Base-by-base conservation (phyloP, 2,888 invertebrate species). In the Drosophila diplacantha region DNA sequence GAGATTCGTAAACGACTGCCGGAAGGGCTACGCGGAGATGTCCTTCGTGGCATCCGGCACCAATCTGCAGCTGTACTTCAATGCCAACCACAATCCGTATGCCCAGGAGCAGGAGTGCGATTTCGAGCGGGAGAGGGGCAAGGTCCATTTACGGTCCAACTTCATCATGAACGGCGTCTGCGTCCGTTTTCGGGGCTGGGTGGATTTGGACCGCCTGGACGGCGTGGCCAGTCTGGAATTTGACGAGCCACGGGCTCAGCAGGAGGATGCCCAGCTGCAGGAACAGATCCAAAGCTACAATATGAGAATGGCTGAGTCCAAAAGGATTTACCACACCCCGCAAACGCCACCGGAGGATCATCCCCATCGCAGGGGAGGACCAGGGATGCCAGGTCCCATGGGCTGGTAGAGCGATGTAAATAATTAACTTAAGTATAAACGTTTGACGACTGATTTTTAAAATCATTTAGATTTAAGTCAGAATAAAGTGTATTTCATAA, bases 81-180 rank as follows among this genome's bases (percentile, higher is more conserved):
- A 91, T 84, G 90, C 90, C 26, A 79, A 79, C 65, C 81, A 78
- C 55, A 81, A 85, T 69, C 92, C 91, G 7, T 92, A 92, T 74
- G 91, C 93, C 85, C 88, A 91, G 80, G 92, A 92, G 76, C 91
- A 94, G 61, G 95, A 95, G 75, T 95, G 96, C 81, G 97, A 97
- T 89, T 97, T 97, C 85, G 96, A 97, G 76, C 95, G 96, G 88
- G 97, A 97, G 88, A 94, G 92, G 55, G 96, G 96, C 85, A 97
- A 97, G 93, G 96, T 97, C 22, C 96, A 97, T 89, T 91, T 98
- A 72, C 93, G 95, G 77, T 95, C 97, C 16, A 92, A 93, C 81
- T 94, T 98, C 87, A 98, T 98, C 84, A 95, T 98, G 96, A 97
- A 98, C 89, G 98, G 98, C 46, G 98, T 98, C 22, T 98, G 97